A percentile compares a stretch with the other conserved stretches of the same genome.
phyloP scores from a whole-genome alignment of 2,113 vertebrate species.

The Salminus brasiliensis region DNA sequence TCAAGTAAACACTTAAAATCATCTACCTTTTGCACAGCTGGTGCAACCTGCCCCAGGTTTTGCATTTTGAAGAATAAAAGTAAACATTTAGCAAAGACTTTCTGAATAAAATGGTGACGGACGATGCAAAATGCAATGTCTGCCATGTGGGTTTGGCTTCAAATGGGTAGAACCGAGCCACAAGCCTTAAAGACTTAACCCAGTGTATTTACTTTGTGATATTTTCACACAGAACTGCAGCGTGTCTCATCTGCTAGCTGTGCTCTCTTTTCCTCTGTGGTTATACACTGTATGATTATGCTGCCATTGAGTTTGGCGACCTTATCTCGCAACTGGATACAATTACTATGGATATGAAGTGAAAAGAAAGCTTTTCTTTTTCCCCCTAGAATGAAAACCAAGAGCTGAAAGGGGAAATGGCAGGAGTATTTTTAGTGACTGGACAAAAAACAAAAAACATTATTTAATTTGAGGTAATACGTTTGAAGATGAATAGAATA shows the following conservation, averaged over 20 bases:
- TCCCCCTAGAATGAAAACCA: background rate
- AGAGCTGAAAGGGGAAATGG: background rate
- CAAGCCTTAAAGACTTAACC: conserved; percentile 23
- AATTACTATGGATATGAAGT: conserved; percentile 8
- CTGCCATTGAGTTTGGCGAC: conserved; percentile 15
- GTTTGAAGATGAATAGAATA: background rate
- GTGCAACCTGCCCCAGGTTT: background rate
- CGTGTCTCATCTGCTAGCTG: conserved; percentile 35
- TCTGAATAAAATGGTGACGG: background rate
- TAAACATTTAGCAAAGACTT: background rate
- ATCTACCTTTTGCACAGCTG: background rate
- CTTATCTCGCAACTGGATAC: conserved; percentile 37
- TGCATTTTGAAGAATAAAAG: background rate
- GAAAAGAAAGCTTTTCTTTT: background rate
- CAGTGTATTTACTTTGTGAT: conserved; percentile 32
- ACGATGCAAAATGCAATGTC: background rate
- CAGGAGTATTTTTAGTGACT: background rate
- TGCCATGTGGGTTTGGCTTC: background rate
- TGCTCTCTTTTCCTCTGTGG: conserved; percentile 35
- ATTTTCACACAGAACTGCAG: conserved; percentile 42
- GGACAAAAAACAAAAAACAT: background rate
- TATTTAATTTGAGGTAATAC: background rate
- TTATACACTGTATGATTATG: conserved; percentile 37
- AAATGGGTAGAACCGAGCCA: background rate
- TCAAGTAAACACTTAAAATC: no score